Evolutionary conservation across 2,888 invertebrate species (phyloP).

Genomic region (Caradrina clavipalpis): DNA sequence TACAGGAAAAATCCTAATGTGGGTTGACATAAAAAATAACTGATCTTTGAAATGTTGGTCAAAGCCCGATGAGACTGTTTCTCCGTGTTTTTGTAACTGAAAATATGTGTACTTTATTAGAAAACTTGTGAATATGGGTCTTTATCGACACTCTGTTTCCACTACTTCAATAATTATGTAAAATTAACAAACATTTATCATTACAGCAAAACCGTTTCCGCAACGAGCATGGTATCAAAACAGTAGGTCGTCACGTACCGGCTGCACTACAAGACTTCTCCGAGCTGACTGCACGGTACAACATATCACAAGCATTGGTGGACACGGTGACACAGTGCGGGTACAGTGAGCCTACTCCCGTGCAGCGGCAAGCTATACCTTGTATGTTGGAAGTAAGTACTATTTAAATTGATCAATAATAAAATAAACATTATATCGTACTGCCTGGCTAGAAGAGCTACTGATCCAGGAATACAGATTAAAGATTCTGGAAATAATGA

Average conservation of each 20-base stretch:
- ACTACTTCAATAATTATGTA: background rate
- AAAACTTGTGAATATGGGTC: too few species aligned
- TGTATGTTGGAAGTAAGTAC: constrained; percentile 94
- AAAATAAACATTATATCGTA: too few species aligned
- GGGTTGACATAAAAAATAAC: too few species aligned
- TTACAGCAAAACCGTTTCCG: constrained; percentile 93
- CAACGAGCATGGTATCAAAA: constrained; percentile 94
- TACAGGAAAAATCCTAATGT: too few species aligned
- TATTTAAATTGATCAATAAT: background rate
- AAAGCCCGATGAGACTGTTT: too few species aligned
- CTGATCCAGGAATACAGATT: too few species aligned
- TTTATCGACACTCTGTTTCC: too few species aligned
- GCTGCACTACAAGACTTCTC: constrained; percentile 94
- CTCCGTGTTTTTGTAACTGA: too few species aligned
- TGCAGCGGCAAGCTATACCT: constrained; percentile 98
- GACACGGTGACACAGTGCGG: constrained; percentile 93
- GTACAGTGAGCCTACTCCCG: constrained; percentile 95
- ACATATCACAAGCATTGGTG: constrained; percentile 91
- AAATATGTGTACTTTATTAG: too few species aligned
- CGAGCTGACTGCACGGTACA: constrained; percentile 91
- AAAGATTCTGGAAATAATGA: too few species aligned
- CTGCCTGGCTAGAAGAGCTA: too few species aligned
- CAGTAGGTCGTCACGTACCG: constrained; percentile 95
- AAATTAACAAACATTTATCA: background rate
- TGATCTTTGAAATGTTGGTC: too few species aligned